Evolutionary conservation across 2,888 invertebrate species (phyloP), one percentile per base, ranked within the genome.

Genomic region (Nomada fabriciana): DNA sequence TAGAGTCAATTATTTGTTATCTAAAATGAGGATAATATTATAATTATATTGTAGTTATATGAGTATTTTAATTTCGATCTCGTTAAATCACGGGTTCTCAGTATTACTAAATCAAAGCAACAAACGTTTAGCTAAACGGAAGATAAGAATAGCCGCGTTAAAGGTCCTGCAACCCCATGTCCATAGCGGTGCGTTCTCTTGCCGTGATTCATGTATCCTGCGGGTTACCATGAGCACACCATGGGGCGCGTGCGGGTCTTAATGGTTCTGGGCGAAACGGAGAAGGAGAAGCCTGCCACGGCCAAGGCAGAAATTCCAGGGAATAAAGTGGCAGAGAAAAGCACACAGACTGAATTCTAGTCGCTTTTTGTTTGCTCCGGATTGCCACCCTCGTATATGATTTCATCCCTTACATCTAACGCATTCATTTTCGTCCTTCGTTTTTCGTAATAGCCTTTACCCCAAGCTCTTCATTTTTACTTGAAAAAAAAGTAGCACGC

Each of bases 191-290:
- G 71, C 52, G 68, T 80, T 75, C 65, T 60, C 65, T 55, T 63
- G 50, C 25, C 25, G 75, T 83, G 84, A 83, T 81, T 84, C 77
- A 84, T 78, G 81, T 52, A 65, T 76, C 67, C 76, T 55, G 67
- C 64, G 68, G 83, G 47, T 50, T 67, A 47, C 64, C 52, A 73
- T 63, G 63, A 78, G 61, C 78, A 65, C 76, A 63, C 70, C 50
- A 67, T 64, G 59, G 60, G 23, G 76, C 70, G 69, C 67, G 60
- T 71, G 55, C 65, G 18, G 63, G 61, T 52, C 70, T 74, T 78
- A 84, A 82, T 76, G 78, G 63, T 65, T 57, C 43, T 43, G 61
- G 73, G 61, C 50, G 61, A 68, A n/a, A 67, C 47, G 73, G 59
- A 63, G 71, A 70, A 57, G 72, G 25, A 57, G 20, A 57, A 23